Base-by-base conservation (phyloP, 1,140 invertebrate genomes). In the Maniola jurtina region DNA sequence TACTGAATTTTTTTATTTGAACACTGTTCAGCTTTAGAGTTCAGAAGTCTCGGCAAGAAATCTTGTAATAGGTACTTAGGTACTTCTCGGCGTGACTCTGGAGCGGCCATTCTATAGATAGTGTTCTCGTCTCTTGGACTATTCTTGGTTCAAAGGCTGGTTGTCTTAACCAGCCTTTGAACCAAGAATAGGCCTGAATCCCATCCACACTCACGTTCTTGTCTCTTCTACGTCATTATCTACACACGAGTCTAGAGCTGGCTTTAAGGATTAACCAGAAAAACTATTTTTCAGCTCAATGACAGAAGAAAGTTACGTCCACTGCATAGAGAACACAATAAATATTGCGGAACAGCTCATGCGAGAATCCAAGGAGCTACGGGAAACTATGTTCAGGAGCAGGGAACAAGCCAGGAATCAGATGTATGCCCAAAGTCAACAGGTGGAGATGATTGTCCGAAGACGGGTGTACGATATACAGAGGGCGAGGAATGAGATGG, bases 401-500 rank as follows among this genome's bases (percentile, higher is more conserved):
- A 92, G 96, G 40, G 94, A 96, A 83, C 93, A 95, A 66, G 94
- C 94, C 0, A 92, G 92, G 54, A 97, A 97, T 75, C 95, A 98
- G 78, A 92, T 97, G 71, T 93, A 94, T 68, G 94, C 95, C 15
- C 97, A 98, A 86, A 93, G 94, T 67, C 95, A 97, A 65, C 89
- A 93, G 0, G 96, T 96, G 0, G 96, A 98, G 82, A 97, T 96
- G 88, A 93, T 94, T 7, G 92, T 97, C 77, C 90, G 96, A 16
- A 95, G 95, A 81, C 92, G 97, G 61, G 95, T 98, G 40, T 97
- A 96, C 81, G 96, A 97, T 81, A 96, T 96, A 47, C 94, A 96
- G 83, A 93, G 95, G 69, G 94, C 95, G 0, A 93, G 94, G 68
- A 96, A 97, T 83, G 97, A 98, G 84, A 92, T 98, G 61, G 94